Base-by-base conservation (phyloP, 1,140 invertebrate genomes). In the Drosophila tani region DNA sequence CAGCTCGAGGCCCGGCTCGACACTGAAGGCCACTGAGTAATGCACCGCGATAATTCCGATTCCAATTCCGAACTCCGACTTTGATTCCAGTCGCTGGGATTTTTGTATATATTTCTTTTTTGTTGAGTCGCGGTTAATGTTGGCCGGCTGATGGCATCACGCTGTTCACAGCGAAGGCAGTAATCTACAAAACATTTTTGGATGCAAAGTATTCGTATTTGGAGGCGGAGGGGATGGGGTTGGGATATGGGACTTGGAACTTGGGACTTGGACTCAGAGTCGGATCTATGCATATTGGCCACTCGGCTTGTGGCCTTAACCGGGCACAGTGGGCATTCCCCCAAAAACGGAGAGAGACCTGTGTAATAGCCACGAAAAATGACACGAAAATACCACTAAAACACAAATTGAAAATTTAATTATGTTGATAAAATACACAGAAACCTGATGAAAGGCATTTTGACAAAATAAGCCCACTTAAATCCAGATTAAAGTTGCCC, bases 151-250 rank as follows among this genome's bases (percentile, higher is more conserved):
- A 81, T 79, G 82, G 82, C 82, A 81, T 85, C 82, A 85, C 15
- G 82, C 82, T 85, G 82, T 85, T 85, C 82, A 85, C 82, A 85
- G 82, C 78, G 55, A 15, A 24, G 51, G 27, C 15, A 50, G 59
- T 46, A 68, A 69, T 68, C 62, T 32, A 66, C 45, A 68, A 60
- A 58, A 59, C 51, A 73, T 59, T 73, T 70, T 73, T 73, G 43
- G 70, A 73, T 73, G 67, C 70, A 70, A 71, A 73, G 45, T 40
- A 68, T 68, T 47, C 17, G 8, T 14, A 46, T 35, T 19, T 19
- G 53, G 53, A 21, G 11, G 41, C 21, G 41, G 8, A n/a, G 21
- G 8, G 21, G 21, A 19, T 8, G 58, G 12, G 12, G 35, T 11
- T 17, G 24, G 17, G 17, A 8, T 11, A 29, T n/a, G 53, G 63